These are phyloP conservation scores for Lepus americanus DNA, from an alignment of 2,113 vertebrate species.

Conservation along the genomic window DNA sequence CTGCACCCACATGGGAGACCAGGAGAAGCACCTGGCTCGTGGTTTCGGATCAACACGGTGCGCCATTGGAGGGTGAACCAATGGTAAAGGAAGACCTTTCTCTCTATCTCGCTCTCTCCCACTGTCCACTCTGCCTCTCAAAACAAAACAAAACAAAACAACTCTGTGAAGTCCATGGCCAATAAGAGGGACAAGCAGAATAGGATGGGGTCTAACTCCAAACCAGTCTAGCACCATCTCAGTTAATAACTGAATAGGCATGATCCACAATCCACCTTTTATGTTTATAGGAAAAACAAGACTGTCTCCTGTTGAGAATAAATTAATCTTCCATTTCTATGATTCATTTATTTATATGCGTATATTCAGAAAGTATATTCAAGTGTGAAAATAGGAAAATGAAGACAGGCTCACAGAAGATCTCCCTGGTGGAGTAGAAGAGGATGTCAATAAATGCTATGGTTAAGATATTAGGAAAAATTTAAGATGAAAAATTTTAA, in stretches of 20 bases:
- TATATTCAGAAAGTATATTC: neutral
- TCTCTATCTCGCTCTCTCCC: too few species aligned
- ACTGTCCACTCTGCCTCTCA: too few species aligned
- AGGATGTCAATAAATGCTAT: neutral
- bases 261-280: neutral
- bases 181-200: neutral
- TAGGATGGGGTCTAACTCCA: neutral
- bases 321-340: neutral
- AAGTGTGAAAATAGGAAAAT: neutral
- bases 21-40: too few species aligned
- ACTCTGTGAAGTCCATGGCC: neutral
- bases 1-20: too few species aligned
- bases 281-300: neutral
- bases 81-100: too few species aligned
- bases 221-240: too few species aligned
- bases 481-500: neutral
- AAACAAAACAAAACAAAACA: neutral
- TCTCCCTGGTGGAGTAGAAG: neutral
- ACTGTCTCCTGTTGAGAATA: neutral
- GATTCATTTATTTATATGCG: neutral
- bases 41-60: too few species aligned
- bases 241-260: neutral
- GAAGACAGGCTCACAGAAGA: neutral
- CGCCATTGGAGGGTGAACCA: too few species aligned
- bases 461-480: neutral